Evolutionary conservation across 2,113 vertebrate genomes (phyloP).

Genomic region (Lamprologus tigripictilis): DNA sequence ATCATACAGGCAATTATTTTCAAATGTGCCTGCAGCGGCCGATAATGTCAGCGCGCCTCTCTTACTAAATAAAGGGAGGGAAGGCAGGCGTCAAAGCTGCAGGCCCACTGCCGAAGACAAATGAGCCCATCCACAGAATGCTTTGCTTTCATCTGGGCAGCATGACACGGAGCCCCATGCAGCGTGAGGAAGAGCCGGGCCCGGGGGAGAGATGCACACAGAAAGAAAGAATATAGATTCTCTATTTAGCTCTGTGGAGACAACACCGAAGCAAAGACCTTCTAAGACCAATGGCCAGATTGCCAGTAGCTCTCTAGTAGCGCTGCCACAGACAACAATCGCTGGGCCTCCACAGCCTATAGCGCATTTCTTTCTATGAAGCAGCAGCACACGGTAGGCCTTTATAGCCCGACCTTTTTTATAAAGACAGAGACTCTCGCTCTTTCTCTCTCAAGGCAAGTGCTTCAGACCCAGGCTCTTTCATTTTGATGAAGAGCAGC

Average conservation of each 20-base stretch:
- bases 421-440: conserved; percentile 1
- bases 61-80: conserved; percentile 66
- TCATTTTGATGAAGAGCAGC: conserved; percentile 55
- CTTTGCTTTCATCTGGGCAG: conserved; percentile 63
- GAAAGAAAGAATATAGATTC: conserved; percentile 52
- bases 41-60: conserved; percentile 72
- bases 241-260: conserved; percentile 29
- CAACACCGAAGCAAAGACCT: conserved; percentile 40
- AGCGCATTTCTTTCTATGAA: conserved; percentile 11
- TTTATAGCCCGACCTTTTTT: conserved; percentile 25
- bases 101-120: conserved; percentile 60
- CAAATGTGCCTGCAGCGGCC: conserved; percentile 72
- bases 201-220: conserved; percentile 37
- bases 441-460: neutral
- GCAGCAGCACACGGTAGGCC: conserved; percentile 9
- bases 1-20: conserved; percentile 76
- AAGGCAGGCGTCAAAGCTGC: conserved; percentile 61
- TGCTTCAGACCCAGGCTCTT: conserved; percentile 36
- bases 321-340: conserved; percentile 30
- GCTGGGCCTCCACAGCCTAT: conserved; percentile 12
- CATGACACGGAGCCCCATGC: conserved; percentile 58
- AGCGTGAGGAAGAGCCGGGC: conserved; percentile 47
- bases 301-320: conserved; percentile 49
- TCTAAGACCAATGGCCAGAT: conserved; percentile 42
- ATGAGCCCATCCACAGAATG: conserved; percentile 60